phyloP scores from a whole-genome alignment of 2,113 vertebrate genomes.

The Ceyx margarethae region DNA sequence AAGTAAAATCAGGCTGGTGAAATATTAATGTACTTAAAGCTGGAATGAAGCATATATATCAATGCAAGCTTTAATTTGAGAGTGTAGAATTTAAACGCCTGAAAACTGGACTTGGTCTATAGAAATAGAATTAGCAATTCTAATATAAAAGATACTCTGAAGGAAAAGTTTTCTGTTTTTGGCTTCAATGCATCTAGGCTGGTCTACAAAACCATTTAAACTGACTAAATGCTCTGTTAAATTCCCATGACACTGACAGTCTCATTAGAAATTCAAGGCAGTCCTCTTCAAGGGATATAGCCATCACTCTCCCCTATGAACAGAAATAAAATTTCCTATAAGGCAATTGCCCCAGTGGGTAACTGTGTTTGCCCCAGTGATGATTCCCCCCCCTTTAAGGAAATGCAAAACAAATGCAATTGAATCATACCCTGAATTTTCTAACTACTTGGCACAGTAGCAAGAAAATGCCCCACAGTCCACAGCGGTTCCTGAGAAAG shows the following conservation, averaged over 20 bases:
- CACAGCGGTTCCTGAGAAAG: not conserved
- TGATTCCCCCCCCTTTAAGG: not conserved
- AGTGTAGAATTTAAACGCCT: conserved; percentile 44
- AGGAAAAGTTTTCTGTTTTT: conserved; percentile 21
- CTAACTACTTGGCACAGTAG: not conserved
- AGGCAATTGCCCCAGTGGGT: not conserved
- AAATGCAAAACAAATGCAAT: not conserved
- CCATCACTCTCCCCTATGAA: not conserved
- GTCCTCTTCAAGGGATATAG: not conserved
- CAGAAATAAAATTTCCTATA: not conserved
- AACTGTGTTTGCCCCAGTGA: not conserved
- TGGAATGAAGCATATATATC: conserved; percentile 54
- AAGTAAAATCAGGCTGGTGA: conserved; percentile 41
- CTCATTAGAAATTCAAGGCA: conserved; percentile 48
- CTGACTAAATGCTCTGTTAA: conserved; percentile 9
- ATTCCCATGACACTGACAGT: not conserved
- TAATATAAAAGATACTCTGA: conserved; percentile 48
- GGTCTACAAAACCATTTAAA: conserved; percentile 40
- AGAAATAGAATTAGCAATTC: conserved; percentile 63
- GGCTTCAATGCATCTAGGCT: conserved; percentile 23
- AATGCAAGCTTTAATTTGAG: conserved; percentile 50
- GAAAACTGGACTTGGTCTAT: conserved; percentile 29
- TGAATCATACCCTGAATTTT: not conserved
- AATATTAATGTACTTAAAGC: conserved; percentile 51
- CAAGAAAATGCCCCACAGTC: not conserved